Conservation (phyloP, 2,888 invertebrate genomes). For the Xiphydria camelus region DNA sequence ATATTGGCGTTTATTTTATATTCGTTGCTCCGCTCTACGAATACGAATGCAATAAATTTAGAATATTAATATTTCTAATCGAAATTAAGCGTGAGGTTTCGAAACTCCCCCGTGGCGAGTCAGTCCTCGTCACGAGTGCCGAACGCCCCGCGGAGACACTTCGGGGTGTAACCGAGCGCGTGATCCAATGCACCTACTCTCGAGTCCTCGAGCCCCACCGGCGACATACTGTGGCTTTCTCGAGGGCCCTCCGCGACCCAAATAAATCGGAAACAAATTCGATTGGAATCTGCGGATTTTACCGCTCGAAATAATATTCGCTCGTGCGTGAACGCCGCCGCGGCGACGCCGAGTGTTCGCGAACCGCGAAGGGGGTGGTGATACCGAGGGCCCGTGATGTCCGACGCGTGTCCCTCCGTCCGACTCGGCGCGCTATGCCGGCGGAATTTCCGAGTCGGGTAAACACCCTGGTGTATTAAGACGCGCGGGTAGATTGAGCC, state of each 20-base stretch:
- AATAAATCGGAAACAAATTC: conserved; percentile 53
- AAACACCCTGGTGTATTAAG: conserved; percentile 49
- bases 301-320: conserved; percentile 33
- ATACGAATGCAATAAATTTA: too few relatives aligned
- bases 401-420: conserved; percentile 19
- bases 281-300: conserved; percentile 19
- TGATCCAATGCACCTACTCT: conserved; percentile 41
- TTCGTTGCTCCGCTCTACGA: too few relatives aligned
- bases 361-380: too few relatives aligned
- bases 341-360: conserved; percentile 26
- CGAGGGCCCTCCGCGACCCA: conserved; percentile 38
- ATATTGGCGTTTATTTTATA: too few relatives aligned
- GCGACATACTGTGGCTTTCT: conserved; percentile 33
- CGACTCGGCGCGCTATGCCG: conserved; percentile 43
- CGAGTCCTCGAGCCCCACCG: conserved; percentile 32
- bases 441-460: conserved; percentile 43
- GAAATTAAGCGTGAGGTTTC: too few relatives aligned
- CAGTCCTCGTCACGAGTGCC: too few relatives aligned
- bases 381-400: too few relatives aligned
- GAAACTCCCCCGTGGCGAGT: too few relatives aligned
- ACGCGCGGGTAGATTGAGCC: conserved; percentile 25
- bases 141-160: too few relatives aligned
- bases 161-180: conserved; percentile 51
- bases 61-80: too few relatives aligned
- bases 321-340: conserved; percentile 48